Conservation (phyloP, 2,797 vertebrate species). For the Arctocebus calabarensis region DNA sequence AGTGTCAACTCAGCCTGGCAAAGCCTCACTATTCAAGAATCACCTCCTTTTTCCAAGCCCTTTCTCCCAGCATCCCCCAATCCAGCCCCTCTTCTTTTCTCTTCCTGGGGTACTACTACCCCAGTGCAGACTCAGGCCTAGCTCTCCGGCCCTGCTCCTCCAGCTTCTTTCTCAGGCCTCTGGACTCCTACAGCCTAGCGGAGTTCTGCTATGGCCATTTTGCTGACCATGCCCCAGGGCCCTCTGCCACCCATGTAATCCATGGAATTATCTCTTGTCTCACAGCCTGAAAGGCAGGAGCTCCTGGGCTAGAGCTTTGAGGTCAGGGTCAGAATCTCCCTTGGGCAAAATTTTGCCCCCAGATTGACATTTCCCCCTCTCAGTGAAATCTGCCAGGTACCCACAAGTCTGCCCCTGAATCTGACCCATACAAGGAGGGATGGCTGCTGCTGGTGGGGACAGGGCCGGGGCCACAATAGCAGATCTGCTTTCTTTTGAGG, state of each 20-base stretch:
- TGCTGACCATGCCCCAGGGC: slow-evolving; percentile 41
- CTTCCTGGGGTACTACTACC: background rate
- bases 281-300: slow-evolving; percentile 30
- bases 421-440: background rate
- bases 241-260: slow-evolving; percentile 45
- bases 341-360: background rate
- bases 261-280: slow-evolving; percentile 66
- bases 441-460: background rate
- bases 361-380: background rate
- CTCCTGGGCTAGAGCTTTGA: background rate
- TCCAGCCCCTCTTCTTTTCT: background rate
- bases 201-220: slow-evolving; percentile 67
- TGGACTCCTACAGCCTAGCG: background rate
- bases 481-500: background rate
- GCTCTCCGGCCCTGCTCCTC: background rate
- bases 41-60: background rate
- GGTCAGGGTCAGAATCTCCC: background rate
- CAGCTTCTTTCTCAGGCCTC: background rate
- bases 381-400: background rate
- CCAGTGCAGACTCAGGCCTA: background rate
- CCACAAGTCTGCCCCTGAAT: background rate
- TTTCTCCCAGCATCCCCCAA: background rate
- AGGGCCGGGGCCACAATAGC: background rate
- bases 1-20: background rate
- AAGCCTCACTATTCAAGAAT: background rate